Evolutionary conservation across 2,888 invertebrate species (phyloP).

Genomic region (Orchesellides sinensis): DNA sequence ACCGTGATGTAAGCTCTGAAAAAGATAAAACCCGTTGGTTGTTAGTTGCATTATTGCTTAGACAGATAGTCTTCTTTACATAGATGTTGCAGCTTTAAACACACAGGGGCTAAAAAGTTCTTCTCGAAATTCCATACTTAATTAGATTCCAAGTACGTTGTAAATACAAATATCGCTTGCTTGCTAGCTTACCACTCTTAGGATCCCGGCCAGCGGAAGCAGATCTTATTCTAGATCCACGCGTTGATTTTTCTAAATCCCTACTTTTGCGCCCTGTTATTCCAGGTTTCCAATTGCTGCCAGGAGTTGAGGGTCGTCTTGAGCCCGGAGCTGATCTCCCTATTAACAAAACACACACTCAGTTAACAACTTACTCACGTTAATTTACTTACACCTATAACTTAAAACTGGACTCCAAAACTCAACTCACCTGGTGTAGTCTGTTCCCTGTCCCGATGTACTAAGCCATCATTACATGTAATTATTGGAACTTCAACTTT

Average conservation of each 20-base stretch:
- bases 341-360: background rate
- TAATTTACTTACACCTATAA: background rate
- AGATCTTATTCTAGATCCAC: constrained; percentile 84
- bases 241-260: constrained; percentile 24
- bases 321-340: background rate
- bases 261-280: constrained; percentile 15
- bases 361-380: background rate
- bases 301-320: constrained; percentile 37
- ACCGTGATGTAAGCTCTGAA: constrained; percentile 89
- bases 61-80: no score
- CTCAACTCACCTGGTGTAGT: constrained; percentile 12
- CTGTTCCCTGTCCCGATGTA: constrained; percentile 26
- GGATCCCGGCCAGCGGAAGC: constrained; percentile 93
- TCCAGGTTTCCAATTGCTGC: constrained; percentile 12
- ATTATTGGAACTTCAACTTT: constrained; percentile 45
- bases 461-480: constrained; percentile 35
- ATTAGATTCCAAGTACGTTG: no score
- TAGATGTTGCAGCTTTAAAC: no score
- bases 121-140: no score
- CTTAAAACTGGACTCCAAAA: background rate
- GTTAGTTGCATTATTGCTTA: no score
- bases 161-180: background rate
- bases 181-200: constrained; percentile 81
- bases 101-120: no score
- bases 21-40: no score